phyloP scores from a whole-genome alignment of 2,888 invertebrate species.

The Aporophyla nigra region DNA sequence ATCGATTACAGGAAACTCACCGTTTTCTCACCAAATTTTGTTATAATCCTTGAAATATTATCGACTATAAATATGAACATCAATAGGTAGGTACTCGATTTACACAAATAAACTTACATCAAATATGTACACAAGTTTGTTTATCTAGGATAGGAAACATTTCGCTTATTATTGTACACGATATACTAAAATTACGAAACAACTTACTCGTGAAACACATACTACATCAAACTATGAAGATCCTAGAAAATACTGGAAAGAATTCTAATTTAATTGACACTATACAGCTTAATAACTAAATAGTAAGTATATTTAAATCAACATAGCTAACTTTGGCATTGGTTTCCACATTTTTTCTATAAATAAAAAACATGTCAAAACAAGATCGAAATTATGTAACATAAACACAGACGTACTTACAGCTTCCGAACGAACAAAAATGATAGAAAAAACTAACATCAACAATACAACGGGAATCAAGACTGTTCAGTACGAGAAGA shows the following conservation, averaged over 20 bases:
- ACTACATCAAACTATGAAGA: constrained; percentile 87
- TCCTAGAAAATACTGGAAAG: constrained; percentile 89
- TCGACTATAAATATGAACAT: constrained; percentile 88
- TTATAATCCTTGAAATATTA: constrained; percentile 76
- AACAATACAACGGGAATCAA: constrained; percentile 86
- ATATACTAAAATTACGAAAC: constrained; percentile 87
- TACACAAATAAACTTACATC: constrained; percentile 84
- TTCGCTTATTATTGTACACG: constrained; percentile 88
- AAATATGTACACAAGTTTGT: constrained; percentile 85
- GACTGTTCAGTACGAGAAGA: constrained; percentile 83
- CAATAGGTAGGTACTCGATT: constrained; percentile 89
- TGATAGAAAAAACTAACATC: constrained; percentile 80
- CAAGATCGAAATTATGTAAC: constrained; percentile 85
- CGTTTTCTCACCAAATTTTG: constrained; percentile 83
- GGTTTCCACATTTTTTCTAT: constrained; percentile 87
- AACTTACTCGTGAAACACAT: constrained; percentile 84
- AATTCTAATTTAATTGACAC: constrained; percentile 88
- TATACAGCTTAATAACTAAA: constrained; percentile 90
- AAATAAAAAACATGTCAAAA: constrained; percentile 89
- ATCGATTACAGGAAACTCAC: constrained; percentile 90
- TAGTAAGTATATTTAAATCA: constrained; percentile 84
- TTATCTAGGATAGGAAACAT: constrained; percentile 90
- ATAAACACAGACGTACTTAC: constrained; percentile 74
- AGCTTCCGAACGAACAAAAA: constrained; percentile 81
- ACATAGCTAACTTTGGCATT: constrained; percentile 91